phyloP scores from a whole-genome alignment of 2,113 vertebrate species.

The Oncorhynchus keta region DNA sequence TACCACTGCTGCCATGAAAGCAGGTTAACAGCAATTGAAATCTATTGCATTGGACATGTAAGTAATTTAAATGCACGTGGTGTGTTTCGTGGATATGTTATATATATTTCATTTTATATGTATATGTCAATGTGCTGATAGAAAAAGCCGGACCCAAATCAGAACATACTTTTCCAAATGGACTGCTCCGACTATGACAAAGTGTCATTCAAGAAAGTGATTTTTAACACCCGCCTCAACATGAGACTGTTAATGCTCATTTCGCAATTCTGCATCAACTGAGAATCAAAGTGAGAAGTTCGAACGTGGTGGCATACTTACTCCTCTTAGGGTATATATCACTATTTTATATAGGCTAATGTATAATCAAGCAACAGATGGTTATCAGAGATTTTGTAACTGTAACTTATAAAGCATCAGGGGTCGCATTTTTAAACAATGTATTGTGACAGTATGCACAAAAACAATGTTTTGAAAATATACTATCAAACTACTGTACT shows the following conservation, averaged over 20 bases:
- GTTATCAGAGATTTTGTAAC: constrained; percentile 37
- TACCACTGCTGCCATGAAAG: constrained; percentile 62
- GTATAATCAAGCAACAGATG: constrained; percentile 71
- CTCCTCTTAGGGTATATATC: too few relatives aligned
- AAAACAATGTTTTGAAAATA: neutral
- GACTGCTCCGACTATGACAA: constrained; percentile 72
- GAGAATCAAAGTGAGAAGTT: constrained; percentile 19
- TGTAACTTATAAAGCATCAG: neutral
- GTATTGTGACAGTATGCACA: neutral
- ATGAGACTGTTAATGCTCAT: neutral
- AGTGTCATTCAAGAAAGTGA: constrained; percentile 72
- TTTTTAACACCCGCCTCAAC: constrained; percentile 25
- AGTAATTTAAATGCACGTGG: neutral
- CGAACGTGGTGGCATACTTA: too few relatives aligned
- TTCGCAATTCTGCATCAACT: neutral
- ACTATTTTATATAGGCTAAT: too few relatives aligned
- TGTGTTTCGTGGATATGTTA: constrained; percentile 2
- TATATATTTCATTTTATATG: neutral
- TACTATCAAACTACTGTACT: neutral
- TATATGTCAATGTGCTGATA: neutral
- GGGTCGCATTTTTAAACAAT: neutral
- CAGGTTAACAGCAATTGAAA: neutral
- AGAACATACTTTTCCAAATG: constrained; percentile 64
- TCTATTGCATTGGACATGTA: constrained; percentile 25
- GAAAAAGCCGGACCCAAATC: neutral